A percentile compares a stretch with the other conserved stretches of the same genome.
Evolutionary conservation across 2,888 invertebrate species (phyloP).

Genomic region (Parapristionchus giblindavisi): DNA sequence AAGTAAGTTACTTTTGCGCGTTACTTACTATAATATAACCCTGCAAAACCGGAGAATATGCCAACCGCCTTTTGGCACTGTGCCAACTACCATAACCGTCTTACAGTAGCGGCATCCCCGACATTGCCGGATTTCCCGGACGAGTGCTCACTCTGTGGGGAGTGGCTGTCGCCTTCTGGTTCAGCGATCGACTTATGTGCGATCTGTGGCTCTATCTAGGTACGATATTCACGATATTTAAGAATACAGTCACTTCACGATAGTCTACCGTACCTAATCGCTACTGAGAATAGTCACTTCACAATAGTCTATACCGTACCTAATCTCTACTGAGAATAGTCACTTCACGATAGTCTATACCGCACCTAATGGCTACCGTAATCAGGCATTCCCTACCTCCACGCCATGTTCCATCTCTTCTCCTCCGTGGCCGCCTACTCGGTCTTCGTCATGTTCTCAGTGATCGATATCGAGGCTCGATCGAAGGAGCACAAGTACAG

Average conservation of each 20-base stretch:
- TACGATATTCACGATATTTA: slow-evolving; percentile 35
- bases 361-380: background rate
- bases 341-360: slow-evolving; percentile 47
- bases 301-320: background rate
- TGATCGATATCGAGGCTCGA: slow-evolving; percentile 63
- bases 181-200: slow-evolving; percentile 64
- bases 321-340: slow-evolving; percentile 41
- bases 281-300: too few species aligned
- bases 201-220: slow-evolving; percentile 66
- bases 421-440: slow-evolving; percentile 64
- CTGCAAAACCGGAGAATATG: too few species aligned
- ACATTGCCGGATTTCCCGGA: slow-evolving; percentile 57
- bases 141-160: slow-evolving; percentile 63
- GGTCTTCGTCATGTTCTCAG: slow-evolving; percentile 67
- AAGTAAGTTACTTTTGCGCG: too few species aligned
- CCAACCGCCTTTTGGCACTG: too few species aligned
- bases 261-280: background rate
- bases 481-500: slow-evolving; percentile 51
- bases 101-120: slow-evolving; percentile 62
- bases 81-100: too few species aligned
- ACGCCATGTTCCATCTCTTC: slow-evolving; percentile 66
- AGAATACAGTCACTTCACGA: background rate
- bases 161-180: slow-evolving; percentile 62
- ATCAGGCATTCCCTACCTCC: slow-evolving; percentile 64
- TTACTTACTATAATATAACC: too few species aligned